Evolutionary conservation across 2,113 vertebrate species (phyloP).

Genomic region (Stigmatopora argus): DNA sequence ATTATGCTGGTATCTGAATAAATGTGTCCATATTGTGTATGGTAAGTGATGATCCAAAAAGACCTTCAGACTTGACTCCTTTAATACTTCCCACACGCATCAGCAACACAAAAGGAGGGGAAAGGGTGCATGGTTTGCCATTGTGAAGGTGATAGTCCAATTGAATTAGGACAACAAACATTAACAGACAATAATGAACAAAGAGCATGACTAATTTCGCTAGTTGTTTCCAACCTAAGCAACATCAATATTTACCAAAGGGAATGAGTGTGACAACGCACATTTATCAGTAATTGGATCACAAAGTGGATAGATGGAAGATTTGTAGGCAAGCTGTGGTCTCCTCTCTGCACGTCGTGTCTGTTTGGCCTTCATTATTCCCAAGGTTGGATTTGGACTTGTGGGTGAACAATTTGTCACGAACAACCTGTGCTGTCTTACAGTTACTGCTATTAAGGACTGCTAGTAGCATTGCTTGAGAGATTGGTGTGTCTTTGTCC

Average conservation of each 20-base stretch:
- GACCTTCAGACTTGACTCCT: constrained; percentile 19
- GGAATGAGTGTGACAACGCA: constrained; percentile 37
- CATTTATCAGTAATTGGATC: constrained; percentile 44
- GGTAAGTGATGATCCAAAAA: constrained; percentile 12
- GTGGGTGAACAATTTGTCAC: constrained; percentile 46
- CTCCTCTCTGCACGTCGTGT: constrained; percentile 32
- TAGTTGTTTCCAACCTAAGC: constrained; percentile 36
- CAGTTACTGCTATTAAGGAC: constrained; percentile 33
- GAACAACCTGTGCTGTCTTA: constrained; percentile 35
- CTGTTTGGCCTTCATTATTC: constrained; percentile 48
- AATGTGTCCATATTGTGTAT: background rate
- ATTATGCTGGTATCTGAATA: background rate
- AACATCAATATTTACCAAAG: constrained; percentile 48
- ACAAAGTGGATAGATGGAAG: constrained; percentile 39
- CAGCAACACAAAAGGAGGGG: constrained; percentile 7
- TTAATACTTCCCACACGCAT: constrained; percentile 17
- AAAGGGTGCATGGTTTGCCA: constrained; percentile 10
- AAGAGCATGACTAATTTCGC: constrained; percentile 49
- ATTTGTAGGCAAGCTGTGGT: constrained; percentile 47
- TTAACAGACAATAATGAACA: constrained; percentile 56
- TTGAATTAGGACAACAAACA: constrained; percentile 58
- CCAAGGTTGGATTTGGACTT: constrained; percentile 40
- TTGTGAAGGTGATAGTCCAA: constrained; percentile 45
- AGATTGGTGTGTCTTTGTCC: constrained; percentile 9
- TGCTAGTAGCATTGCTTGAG: constrained; percentile 23